Percentiles rank a stretch among this genome's conserved stretches.
These are phyloP conservation scores for Drosophila atripex DNA, from an alignment of 2,888 invertebrate genomes.

Conservation along the genomic window DNA sequence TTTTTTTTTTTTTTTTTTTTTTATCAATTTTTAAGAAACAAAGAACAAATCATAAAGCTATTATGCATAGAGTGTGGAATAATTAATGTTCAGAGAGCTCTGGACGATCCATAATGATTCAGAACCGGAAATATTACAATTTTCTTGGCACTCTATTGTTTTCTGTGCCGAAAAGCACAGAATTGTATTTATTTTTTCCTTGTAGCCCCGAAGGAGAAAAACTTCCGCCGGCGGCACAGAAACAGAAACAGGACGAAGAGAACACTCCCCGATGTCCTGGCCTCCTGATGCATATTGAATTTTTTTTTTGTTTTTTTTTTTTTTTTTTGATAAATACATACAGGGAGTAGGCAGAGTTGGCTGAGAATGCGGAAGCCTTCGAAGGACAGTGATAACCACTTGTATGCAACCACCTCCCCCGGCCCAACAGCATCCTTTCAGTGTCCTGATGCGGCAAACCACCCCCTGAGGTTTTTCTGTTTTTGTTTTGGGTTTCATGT, in stretches of 20 bases:
- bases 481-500: constrained; percentile 14
- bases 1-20: too few species aligned
- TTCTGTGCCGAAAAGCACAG: neutral
- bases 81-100: too few species aligned
- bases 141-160: neutral
- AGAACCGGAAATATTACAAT: too few species aligned
- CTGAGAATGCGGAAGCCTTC: constrained; percentile 24
- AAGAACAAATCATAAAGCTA: too few species aligned
- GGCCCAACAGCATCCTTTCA: constrained; percentile 29
- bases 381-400: constrained; percentile 68
- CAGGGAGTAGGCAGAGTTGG: constrained; percentile 1
- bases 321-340: constrained; percentile 10
- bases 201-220: constrained; percentile 6
- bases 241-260: neutral
- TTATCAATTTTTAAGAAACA: too few species aligned
- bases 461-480: constrained; percentile 49
- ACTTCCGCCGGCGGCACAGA: constrained; percentile 11
- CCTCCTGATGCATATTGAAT: constrained; percentile 52
- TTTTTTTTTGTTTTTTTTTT: constrained; percentile 41
- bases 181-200: too few species aligned
- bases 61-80: too few species aligned
- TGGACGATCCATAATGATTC: too few species aligned
- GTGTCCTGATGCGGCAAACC: constrained; percentile 53
- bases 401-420: constrained; percentile 53
- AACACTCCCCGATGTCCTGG: constrained; percentile 33